Evolutionary conservation across 2,113 vertebrate genomes (phyloP).

Genomic region (Lathamus discolor): DNA sequence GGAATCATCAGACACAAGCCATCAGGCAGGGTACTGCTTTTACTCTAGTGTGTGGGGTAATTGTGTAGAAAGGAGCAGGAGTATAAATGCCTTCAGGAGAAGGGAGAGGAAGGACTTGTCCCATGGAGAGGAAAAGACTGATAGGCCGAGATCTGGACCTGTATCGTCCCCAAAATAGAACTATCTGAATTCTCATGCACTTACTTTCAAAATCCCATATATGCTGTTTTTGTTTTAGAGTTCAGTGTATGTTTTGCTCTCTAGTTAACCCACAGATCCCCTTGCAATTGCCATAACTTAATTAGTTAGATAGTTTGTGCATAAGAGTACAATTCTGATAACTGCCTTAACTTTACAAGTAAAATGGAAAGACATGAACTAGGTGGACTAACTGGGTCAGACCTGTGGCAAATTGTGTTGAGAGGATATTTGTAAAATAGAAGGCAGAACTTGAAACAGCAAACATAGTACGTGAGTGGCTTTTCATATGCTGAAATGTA

Average conservation of each 20-base stretch:
- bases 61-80: neutral
- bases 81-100: neutral
- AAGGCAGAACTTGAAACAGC: neutral
- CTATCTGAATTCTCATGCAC: neutral
- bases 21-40: neutral
- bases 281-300: neutral
- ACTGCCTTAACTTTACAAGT: neutral
- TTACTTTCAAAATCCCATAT: neutral
- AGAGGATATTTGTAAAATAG: neutral
- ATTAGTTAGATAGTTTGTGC: neutral
- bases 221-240: neutral
- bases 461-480: neutral
- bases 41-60: neutral
- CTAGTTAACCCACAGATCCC: neutral
- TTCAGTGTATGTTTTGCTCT: neutral
- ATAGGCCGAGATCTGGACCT: neutral
- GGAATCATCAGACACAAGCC: constrained; percentile 28
- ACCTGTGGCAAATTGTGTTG: neutral
- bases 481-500: neutral
- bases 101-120: neutral
- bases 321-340: neutral
- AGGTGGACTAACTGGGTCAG: neutral
- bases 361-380: neutral
- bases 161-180: neutral
- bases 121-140: neutral